Base-by-base conservation (phyloP, 2,888 invertebrate genomes). In the Melanchra persicariae region DNA sequence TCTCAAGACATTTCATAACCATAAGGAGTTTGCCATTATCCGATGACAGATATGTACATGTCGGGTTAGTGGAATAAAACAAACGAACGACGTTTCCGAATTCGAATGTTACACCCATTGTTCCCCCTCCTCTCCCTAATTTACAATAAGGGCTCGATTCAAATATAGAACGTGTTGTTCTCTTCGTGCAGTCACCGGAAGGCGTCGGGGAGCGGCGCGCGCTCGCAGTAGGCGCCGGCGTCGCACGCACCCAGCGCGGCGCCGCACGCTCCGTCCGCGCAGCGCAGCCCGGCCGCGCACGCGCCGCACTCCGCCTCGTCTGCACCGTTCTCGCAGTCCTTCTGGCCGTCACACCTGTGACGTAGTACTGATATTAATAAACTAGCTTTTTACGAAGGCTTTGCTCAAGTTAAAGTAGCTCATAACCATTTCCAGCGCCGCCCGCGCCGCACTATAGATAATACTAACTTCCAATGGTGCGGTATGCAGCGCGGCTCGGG, bases 281-380 rank as follows among this genome's bases (percentile, higher is more conserved):
- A 97, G 83, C 98, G 98, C 90, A 98, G 97, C 93, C 61, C 97
- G 92, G 66, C 96, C 93, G 92, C 96, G 91, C 98, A 98, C n/a
- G 97, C 96, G 12, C 97, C 93, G 98, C 98, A 93, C 81, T 63
- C 78, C 72, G 87, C 90, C 88, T 95, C 95, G 92, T 99, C 99
- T 17, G 98, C 98, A 64, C 97, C 98, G 92, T 98, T 98, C 2
- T 97, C 96, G 91, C 98, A 99, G 92, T 99, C 98, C 65, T 96
- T 96, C 87, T 98, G 98, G 0, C 98, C 98, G 91, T 99, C 98
- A 89, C 98, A 98, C 81, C 96, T 96, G 5, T 34, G 1, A 34
- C 34, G 8, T 9, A 34, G 34, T 8, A 7, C 9, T 7, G 1
- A 8, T 34, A 8, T 34, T 34, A 34, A 9, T 34, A 34, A 5